Evolutionary conservation across 1,140 invertebrate genomes (phyloP).

Genomic region (Theocolax elegans): DNA sequence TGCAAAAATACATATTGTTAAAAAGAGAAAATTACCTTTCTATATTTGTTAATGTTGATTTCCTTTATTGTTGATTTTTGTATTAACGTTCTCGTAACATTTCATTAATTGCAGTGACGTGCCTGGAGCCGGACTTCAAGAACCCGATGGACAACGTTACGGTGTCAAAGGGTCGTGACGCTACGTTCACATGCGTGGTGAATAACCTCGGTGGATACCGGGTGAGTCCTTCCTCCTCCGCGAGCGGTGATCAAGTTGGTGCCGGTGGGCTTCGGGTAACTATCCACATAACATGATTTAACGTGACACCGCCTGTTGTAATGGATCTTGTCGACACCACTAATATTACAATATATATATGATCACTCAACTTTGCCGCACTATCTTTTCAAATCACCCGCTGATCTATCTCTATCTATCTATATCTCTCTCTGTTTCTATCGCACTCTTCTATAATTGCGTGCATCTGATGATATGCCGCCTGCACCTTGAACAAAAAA

Average conservation of each 20-base stretch:
- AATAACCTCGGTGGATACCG: conserved; percentile 91
- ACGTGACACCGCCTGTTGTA: conserved; percentile 63
- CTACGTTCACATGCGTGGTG: conserved; percentile 89
- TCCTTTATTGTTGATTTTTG: too few relatives aligned
- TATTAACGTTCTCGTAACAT: too few relatives aligned
- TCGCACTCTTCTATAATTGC: conserved; percentile 24
- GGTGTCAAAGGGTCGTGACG: conserved; percentile 86
- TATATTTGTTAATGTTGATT: too few relatives aligned
- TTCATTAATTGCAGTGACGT: too few relatives aligned
- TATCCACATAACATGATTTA: conserved; percentile 50
- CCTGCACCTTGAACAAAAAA: conserved; percentile 22
- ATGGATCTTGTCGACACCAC: conserved; percentile 55
- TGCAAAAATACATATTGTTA: too few relatives aligned
- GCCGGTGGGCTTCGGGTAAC: conserved; percentile 74
- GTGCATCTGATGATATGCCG: conserved; percentile 12
- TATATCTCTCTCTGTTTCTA: conserved; percentile 22
- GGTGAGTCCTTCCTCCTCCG: conserved; percentile 89
- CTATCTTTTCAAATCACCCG: conserved; percentile 32
- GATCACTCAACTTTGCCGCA: conserved; percentile 43
- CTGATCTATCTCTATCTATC: not conserved
- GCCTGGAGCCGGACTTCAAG: conserved; percentile 86
- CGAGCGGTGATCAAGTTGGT: conserved; percentile 67
- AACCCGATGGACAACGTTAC: conserved; percentile 88
- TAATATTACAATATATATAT: too few relatives aligned
- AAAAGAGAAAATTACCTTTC: too few relatives aligned